These are phyloP conservation scores for Puntigrus tetrazona DNA, from an alignment of 2,113 vertebrate species.

Conservation along the genomic window DNA sequence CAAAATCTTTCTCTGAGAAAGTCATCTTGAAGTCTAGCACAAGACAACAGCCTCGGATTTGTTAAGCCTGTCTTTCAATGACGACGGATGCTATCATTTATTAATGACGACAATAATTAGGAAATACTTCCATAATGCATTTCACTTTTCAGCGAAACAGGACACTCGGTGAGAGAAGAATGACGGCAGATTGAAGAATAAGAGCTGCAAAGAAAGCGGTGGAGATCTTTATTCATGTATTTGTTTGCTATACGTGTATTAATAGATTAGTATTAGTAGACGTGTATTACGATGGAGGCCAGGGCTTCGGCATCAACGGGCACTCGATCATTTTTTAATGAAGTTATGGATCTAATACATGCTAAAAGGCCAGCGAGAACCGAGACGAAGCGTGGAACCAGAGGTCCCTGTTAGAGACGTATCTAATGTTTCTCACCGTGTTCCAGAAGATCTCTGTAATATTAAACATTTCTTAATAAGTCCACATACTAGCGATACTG, in stretches of 20 bases:
- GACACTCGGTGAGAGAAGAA: not conserved
- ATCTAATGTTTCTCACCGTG: not conserved
- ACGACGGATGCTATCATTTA: not conserved
- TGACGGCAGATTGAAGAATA: not conserved
- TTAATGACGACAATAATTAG: not conserved
- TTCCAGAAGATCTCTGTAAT: not conserved
- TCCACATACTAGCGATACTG: not conserved
- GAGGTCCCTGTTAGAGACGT: not conserved
- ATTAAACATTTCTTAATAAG: not conserved
- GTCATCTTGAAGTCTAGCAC: not conserved
- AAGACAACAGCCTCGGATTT: not conserved
- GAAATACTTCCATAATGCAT: not conserved
- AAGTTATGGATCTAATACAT: not conserved
- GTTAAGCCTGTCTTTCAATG: not conserved
- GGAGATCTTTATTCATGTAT: no score
- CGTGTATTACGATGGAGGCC: no score
- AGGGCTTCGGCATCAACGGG: no score
- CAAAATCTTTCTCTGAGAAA: not conserved
- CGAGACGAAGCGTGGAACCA: not conserved
- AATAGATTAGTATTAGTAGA: no score
- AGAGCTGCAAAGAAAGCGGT: no score
- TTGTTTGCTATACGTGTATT: not conserved
- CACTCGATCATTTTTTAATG: not conserved
- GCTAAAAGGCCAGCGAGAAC: not conserved
- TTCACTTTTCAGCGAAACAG: not conserved